phyloP scores from a whole-genome alignment of 2,888 invertebrate species.

The Lordiphosa fenestrarum region DNA sequence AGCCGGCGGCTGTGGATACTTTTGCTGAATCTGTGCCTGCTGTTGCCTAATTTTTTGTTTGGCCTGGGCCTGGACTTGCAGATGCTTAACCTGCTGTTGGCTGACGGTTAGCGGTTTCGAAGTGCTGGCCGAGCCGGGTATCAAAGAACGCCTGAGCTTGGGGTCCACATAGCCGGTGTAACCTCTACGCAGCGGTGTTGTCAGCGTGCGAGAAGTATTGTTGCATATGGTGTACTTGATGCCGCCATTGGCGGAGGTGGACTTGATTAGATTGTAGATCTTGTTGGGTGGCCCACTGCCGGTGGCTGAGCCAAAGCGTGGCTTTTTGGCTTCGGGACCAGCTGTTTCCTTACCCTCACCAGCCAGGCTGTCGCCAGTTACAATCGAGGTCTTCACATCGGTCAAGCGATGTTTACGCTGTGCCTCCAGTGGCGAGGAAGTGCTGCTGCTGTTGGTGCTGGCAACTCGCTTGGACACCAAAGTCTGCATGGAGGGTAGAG shows the following conservation, averaged over 20 bases:
- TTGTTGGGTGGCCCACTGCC: constrained; percentile 19
- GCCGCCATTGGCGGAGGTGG: constrained; percentile 37
- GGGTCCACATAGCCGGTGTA: constrained; percentile 57
- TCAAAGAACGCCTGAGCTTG: constrained; percentile 40
- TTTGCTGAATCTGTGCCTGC: constrained; percentile 33
- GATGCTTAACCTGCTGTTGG: constrained; percentile 36
- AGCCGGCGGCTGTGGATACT: constrained; percentile 18
- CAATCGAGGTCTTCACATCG: constrained; percentile 49
- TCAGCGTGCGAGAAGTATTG: constrained; percentile 29
- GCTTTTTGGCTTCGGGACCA: constrained; percentile 57
- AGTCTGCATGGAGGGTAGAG: constrained; percentile 60
- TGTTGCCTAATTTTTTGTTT: constrained; percentile 46
- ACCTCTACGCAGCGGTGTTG: constrained; percentile 54
- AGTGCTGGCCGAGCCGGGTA: too few species aligned
- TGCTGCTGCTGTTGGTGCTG: constrained; percentile 35
- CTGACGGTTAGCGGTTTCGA: background rate
- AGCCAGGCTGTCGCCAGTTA: constrained; percentile 12
- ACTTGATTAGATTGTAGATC: constrained; percentile 48
- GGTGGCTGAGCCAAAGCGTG: constrained; percentile 43
- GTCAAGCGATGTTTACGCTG: constrained; percentile 69
- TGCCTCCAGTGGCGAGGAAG: constrained; percentile 27
- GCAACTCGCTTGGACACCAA: constrained; percentile 57
- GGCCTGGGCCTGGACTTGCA: constrained; percentile 41
- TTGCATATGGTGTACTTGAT: constrained; percentile 61
- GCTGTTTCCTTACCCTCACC: constrained; percentile 32